These are phyloP conservation scores for Heteronetta atricapilla DNA, from an alignment of 2,113 vertebrate genomes.

Conservation along the genomic window DNA sequence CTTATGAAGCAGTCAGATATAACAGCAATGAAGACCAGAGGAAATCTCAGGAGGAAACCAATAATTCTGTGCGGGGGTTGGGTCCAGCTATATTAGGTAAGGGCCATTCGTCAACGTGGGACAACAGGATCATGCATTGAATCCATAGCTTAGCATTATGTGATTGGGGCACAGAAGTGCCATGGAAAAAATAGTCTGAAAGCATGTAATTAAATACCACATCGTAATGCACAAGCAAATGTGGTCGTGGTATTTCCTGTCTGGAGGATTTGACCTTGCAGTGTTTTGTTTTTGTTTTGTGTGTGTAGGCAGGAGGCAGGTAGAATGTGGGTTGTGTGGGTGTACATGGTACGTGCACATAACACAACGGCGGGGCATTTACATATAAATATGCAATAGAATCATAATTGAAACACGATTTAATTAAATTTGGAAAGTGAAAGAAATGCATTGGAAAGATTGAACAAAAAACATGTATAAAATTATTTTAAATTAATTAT, in stretches of 20 bases:
- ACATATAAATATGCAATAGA: rapidly evolving
- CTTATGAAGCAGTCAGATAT: neutral
- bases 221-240: rapidly evolving
- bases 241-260: neutral
- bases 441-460: neutral
- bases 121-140: neutral
- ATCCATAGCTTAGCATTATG: neutral
- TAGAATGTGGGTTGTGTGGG: neutral
- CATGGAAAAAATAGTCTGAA: neutral
- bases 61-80: neutral
- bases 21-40: neutral
- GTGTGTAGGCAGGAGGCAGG: neutral
- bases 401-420: neutral
- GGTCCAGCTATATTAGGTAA: neutral
- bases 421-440: neutral
- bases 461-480: neutral
- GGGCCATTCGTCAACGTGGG: neutral
- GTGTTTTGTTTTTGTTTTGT: neutral
- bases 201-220: neutral
- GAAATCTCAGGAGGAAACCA: neutral
- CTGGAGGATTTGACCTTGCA: neutral
- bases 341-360: rapidly evolving
- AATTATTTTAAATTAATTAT: neutral
- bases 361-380: rapidly evolving
- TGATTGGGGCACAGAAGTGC: neutral